phyloP scores from a whole-genome alignment of 1,140 invertebrate species.

The Coenobita brevimanus region DNA sequence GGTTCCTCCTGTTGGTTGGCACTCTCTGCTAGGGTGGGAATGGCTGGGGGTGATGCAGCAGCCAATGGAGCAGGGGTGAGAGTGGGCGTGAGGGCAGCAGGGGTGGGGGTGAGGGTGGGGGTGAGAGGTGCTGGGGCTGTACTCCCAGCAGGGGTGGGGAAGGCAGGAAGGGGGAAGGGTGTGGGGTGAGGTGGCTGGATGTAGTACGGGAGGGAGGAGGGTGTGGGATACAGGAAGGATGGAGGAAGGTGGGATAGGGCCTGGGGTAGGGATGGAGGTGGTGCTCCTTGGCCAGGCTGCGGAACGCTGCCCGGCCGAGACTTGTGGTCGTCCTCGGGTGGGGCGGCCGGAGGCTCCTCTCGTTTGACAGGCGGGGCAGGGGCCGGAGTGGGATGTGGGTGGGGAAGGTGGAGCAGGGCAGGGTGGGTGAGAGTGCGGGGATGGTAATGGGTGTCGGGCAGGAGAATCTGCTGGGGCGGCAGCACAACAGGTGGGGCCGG shows the following conservation, averaged over 20 bases:
- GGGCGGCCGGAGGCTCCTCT: constrained; percentile 36
- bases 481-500: constrained; percentile 50
- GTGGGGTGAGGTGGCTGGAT: constrained; percentile 29
- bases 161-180: constrained; percentile 48
- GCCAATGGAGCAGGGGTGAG: background rate
- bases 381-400: constrained; percentile 34
- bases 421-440: constrained; percentile 2
- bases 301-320: constrained; percentile 28
- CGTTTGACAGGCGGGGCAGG: constrained; percentile 45
- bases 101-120: constrained; percentile 22
- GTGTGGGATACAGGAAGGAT: constrained; percentile 35
- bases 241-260: constrained; percentile 44
- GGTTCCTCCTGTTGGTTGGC: background rate
- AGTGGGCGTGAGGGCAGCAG: background rate
- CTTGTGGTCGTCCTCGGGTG: constrained; percentile 51
- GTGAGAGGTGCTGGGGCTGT: constrained; percentile 1
- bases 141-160: constrained; percentile 4
- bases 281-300: constrained; percentile 5
- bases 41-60: constrained; percentile 18
- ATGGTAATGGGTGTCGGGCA: constrained; percentile 46
- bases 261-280: constrained; percentile 26
- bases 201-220: constrained; percentile 28
- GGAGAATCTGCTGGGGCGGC: constrained; percentile 41
- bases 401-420: constrained; percentile 32
- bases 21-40: constrained; percentile 27